Evolutionary conservation across 2,888 invertebrate genomes (phyloP).

Genomic region (Hypercompe scribonia): DNA sequence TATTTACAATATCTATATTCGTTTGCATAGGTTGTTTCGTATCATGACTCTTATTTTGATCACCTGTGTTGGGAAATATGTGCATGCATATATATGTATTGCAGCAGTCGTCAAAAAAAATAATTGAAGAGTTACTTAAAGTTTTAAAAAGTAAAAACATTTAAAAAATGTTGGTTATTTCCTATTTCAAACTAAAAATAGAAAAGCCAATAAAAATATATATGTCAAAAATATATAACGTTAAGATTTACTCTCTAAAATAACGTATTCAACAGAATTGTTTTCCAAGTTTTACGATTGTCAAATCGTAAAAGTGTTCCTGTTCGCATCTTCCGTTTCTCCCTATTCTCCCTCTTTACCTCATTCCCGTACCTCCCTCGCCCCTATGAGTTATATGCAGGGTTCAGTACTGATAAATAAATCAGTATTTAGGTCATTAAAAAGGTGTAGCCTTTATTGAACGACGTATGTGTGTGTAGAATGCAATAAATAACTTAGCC

Average conservation of each 20-base stretch:
- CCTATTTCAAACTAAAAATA: neutral
- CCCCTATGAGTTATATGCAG: constrained; percentile 62
- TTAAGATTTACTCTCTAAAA: constrained; percentile 46
- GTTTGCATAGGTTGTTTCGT: neutral
- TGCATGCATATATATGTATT: neutral
- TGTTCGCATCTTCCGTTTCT: constrained; percentile 47
- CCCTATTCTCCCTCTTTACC: constrained; percentile 40
- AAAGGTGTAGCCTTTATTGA: constrained; percentile 62
- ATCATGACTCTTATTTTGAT: neutral
- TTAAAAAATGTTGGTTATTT: neutral
- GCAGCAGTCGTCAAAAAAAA: neutral
- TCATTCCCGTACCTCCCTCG: constrained; percentile 33
- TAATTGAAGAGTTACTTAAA: neutral
- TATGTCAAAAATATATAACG: constrained; percentile 37
- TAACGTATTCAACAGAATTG: constrained; percentile 59
- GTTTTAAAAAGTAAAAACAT: neutral
- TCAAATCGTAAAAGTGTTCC: constrained; percentile 63
- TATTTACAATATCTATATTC: constrained; percentile 16
- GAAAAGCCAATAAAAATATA: constrained; percentile 26
- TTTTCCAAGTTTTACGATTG: constrained; percentile 67
- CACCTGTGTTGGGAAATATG: neutral
- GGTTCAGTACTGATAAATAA: constrained; percentile 66
- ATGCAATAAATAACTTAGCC: constrained; percentile 55
- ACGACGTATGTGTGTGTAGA: constrained; percentile 49
- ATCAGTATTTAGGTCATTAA: constrained; percentile 70